These are phyloP conservation scores for Carassius gibelio DNA, from an alignment of 2,113 vertebrate species.

Conservation along the genomic window DNA sequence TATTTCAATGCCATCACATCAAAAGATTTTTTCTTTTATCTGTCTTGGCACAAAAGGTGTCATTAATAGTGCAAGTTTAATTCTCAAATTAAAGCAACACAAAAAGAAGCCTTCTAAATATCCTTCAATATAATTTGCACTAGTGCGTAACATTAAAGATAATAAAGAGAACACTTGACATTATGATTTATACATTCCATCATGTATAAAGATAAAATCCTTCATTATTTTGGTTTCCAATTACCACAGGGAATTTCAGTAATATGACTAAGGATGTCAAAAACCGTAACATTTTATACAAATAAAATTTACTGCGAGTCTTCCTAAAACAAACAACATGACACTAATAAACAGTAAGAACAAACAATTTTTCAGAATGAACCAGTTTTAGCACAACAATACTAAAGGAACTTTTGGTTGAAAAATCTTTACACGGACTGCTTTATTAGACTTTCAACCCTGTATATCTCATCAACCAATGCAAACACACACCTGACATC, in stretches of 20 bases:
- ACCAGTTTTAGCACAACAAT: not conserved
- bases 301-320: not conserved
- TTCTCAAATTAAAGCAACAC: not conserved
- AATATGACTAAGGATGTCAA: not conserved
- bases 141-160: not conserved
- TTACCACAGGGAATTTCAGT: not conserved
- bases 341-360: constrained; percentile 4
- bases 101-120: not conserved
- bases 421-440: not conserved
- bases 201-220: not conserved
- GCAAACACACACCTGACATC: too few species aligned
- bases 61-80: not conserved
- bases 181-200: too few species aligned
- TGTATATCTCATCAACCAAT: too few species aligned
- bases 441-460: not conserved
- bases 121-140: not conserved
- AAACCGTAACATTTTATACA: not conserved
- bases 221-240: not conserved
- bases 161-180: not conserved
- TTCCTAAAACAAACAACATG: too few species aligned
- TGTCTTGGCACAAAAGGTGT: constrained; percentile 23
- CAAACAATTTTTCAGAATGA: not conserved
- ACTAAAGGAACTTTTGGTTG: constrained; percentile 3
- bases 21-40: not conserved
- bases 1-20: not conserved